A percentile compares a stretch with the other conserved stretches of the same genome.
phyloP scores from a whole-genome alignment of 1,140 invertebrate species.

The Drosophila ogumai region DNA sequence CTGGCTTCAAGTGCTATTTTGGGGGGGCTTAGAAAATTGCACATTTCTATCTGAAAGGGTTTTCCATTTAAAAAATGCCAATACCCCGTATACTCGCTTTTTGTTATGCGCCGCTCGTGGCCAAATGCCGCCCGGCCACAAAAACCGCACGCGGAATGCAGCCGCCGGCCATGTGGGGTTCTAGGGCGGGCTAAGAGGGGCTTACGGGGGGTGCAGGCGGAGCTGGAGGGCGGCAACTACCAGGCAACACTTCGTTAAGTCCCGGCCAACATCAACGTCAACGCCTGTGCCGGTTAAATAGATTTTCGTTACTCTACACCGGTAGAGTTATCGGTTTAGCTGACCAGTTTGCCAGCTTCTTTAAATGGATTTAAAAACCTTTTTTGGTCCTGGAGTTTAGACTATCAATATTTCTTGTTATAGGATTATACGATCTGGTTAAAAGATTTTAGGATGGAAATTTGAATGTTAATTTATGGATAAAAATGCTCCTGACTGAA shows the following conservation, averaged over 20 bases:
- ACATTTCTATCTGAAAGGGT: conserved; percentile 49
- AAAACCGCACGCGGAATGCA: conserved; percentile 76
- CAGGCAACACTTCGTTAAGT: conserved; percentile 78
- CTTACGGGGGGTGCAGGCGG: background rate
- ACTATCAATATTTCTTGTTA: no score
- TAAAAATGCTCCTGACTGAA: no score
- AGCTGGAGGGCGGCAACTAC: conserved; percentile 25
- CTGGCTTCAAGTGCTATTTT: conserved; percentile 12
- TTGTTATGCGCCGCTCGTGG: conserved; percentile 71
- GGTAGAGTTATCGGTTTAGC: background rate
- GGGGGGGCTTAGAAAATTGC: conserved; percentile 67
- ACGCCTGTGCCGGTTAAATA: conserved; percentile 79
- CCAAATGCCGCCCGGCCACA: conserved; percentile 60
- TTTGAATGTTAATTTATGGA: no score
- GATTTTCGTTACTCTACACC: conserved; percentile 49
- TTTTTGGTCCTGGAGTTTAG: no score
- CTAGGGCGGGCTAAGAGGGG: background rate
- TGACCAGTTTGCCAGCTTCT: background rate
- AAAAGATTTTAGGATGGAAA: background rate
- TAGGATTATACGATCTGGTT: background rate
- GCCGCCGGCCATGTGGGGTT: conserved; percentile 10
- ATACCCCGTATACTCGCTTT: conserved; percentile 28
- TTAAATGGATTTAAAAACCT: no score
- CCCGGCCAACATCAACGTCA: conserved; percentile 77
- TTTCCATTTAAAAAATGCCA: conserved; percentile 63